These are phyloP conservation scores for Microtus pennsylvanicus DNA, from an alignment of 2,113 vertebrate genomes.

Conservation along the genomic window DNA sequence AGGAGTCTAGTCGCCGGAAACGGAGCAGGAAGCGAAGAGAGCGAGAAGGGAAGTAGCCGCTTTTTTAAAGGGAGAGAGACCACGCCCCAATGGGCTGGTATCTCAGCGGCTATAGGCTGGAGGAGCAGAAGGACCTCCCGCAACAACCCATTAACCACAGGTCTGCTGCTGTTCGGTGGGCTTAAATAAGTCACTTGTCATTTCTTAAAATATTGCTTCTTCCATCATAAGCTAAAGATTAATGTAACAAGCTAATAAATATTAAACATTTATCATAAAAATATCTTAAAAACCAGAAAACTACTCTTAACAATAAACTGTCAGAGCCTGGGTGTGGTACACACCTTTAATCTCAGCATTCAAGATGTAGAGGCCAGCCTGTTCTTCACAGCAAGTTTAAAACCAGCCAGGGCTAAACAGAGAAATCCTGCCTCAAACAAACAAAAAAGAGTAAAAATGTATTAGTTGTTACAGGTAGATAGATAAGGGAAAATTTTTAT, in stretches of 20 bases:
- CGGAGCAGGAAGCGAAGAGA: no score
- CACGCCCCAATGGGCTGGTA: no score
- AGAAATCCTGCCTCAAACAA: background rate
- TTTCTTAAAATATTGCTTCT: constrained; percentile 40
- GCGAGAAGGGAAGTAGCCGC: no score
- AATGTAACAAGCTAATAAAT: background rate
- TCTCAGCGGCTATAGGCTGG: no score
- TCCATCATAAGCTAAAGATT: constrained; percentile 22
- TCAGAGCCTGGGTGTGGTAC: background rate
- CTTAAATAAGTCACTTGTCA: constrained; percentile 19
- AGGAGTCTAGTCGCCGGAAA: no score
- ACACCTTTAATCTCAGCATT: background rate
- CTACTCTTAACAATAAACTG: background rate
- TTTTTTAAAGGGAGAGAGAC: no score
- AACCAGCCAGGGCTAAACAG: background rate
- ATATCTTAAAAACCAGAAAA: background rate
- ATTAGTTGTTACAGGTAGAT: background rate
- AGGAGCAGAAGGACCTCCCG: no score
- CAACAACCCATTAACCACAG: background rate
- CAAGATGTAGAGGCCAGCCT: background rate
- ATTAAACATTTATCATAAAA: constrained; percentile 51
- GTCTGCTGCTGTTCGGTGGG: background rate
- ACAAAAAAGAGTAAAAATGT: background rate
- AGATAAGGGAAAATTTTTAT: background rate
- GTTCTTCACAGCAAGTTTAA: background rate